Evolutionary conservation across 2,113 vertebrate species (phyloP), one percentile per base, ranked within the genome.

Genomic region (Xiphias gladius): DNA sequence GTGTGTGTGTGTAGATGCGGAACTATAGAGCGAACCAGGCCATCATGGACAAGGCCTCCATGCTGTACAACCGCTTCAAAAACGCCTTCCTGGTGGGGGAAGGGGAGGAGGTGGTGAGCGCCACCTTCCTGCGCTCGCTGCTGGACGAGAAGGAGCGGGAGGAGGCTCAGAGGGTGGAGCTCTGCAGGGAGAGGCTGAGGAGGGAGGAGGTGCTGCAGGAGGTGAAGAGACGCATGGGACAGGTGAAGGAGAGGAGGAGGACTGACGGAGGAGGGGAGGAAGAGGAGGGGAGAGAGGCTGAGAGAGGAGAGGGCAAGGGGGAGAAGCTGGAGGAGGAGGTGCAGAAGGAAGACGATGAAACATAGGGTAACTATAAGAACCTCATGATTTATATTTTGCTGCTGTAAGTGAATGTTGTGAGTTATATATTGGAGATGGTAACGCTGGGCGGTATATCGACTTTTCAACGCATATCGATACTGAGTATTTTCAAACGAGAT

Each of bases 21-120:
- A 95, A 88, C 85, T 99, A 98, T 90, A 95, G 97, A 73, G 96
- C 96, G 16, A 99, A 94, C 90, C 96, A 97, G 88, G 95, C 96
- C 84, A 95, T 99, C 87, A 99, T 99, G 98, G 96, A 98, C 84
- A 99, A 99, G 73, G 96, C 98, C 46, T 97, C 97, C 14, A 99
- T 99, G 98, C 87, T 99, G 0, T 99, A 99, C 86, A 97, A 97
- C 93, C 97, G 98, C 86, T 99, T 99, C 91, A 99, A 99, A 75
- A 97, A 97, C 71, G 95, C 97, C 94, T 99, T 96, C 94, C 96
- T 99, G 63, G 94, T 97, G 82, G 98, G 97, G 57, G 97, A 98
- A 92, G 96, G 96, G 7, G 97, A 99, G 90, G 97, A 97, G 85
- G 94, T 97, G 88, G 96, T 99, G 90, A 97, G 97, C 3, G 95